These are phyloP conservation scores for Sebastes steindachneri DNA, from an alignment of 2,797 vertebrate genomes.

Conservation along the genomic window DNA sequence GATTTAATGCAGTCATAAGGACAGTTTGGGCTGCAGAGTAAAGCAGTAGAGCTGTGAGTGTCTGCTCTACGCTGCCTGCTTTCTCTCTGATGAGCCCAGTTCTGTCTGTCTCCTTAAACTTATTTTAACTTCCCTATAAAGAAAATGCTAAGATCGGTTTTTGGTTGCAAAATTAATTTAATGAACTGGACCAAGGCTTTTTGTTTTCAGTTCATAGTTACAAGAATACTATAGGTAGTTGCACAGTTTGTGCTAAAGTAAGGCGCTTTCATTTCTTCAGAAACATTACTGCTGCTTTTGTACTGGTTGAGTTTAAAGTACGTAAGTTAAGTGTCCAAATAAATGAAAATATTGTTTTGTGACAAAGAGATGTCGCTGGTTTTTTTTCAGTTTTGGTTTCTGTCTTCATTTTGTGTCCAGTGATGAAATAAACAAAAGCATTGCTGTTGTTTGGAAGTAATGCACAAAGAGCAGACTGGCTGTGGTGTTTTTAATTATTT, in stretches of 20 bases:
- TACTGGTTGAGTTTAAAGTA: constrained; percentile 38
- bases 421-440: constrained; percentile 66
- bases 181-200: constrained; percentile 49
- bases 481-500: background rate
- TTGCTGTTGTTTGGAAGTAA: constrained; percentile 60
- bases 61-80: constrained; percentile 83
- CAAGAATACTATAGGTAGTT: constrained; percentile 28
- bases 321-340: constrained; percentile 34
- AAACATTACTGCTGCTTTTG: constrained; percentile 56
- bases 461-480: constrained; percentile 12
- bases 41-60: constrained; percentile 84
- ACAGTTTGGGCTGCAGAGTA: constrained; percentile 64
- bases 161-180: constrained; percentile 52
- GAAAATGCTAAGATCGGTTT: constrained; percentile 2
- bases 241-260: constrained; percentile 43
- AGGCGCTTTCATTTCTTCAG: constrained; percentile 54
- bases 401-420: constrained; percentile 58
- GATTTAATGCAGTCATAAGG: constrained; percentile 36
- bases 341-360: constrained; percentile 65
- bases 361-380: constrained; percentile 17
- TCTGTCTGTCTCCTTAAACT: constrained; percentile 58
- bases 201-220: constrained; percentile 61
- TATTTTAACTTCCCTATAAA: constrained; percentile 20
- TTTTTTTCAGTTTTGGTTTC: constrained; percentile 56
- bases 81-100: constrained; percentile 79